Conservation (phyloP, 2,797 vertebrate genomes). For the Austrolebias charrua region DNA sequence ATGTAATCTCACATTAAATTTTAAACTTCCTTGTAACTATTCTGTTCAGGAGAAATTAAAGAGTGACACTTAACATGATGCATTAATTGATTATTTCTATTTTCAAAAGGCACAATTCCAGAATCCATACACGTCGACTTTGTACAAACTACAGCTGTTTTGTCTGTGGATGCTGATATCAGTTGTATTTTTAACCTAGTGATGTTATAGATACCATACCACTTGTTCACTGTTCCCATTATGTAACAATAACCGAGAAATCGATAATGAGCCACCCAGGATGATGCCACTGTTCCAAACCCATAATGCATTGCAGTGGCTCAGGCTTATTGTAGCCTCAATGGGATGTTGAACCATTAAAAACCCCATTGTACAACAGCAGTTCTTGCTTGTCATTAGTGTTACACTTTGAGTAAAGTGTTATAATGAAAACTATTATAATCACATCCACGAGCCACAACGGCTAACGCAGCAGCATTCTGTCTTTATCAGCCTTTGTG, state of each 20-base stretch:
- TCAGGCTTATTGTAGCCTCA: conserved; percentile 5
- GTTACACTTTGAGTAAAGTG: background rate
- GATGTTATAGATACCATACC: background rate
- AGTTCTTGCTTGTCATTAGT: background rate
- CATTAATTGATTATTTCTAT: background rate
- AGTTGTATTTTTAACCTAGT: background rate
- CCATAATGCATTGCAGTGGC: background rate
- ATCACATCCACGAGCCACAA: too few relatives aligned
- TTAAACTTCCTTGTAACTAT: background rate
- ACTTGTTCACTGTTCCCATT: background rate
- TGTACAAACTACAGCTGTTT: conserved; percentile 1
- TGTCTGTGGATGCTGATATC: background rate
- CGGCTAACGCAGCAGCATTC: too few relatives aligned
- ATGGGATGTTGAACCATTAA: background rate
- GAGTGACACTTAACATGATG: background rate
- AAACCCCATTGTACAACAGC: too few relatives aligned
- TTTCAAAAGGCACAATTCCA: background rate
- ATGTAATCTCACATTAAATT: background rate
- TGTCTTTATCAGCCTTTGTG: too few relatives aligned
- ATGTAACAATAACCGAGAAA: conserved; percentile 1
- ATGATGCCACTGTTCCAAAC: conserved; percentile 2
- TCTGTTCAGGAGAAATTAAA: background rate
- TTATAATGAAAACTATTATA: too few relatives aligned
- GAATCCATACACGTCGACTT: background rate
- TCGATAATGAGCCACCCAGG: conserved; percentile 1